A percentile compares a stretch with the other conserved stretches of the same genome.
These are phyloP conservation scores for Mastomys natalensis DNA, from an alignment of 2,113 vertebrate genomes.

Conservation along the genomic window DNA sequence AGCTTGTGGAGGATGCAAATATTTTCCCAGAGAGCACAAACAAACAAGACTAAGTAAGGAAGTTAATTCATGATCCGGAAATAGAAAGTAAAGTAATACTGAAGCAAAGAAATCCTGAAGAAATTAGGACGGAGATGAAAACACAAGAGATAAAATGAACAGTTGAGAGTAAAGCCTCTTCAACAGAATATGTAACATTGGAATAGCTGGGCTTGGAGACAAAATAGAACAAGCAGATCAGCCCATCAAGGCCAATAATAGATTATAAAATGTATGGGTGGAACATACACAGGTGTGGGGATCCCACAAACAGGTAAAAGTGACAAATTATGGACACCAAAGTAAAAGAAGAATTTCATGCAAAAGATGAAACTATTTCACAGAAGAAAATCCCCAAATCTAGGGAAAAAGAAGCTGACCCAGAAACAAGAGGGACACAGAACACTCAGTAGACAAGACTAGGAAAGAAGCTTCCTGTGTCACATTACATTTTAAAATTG, in stretches of 20 bases:
- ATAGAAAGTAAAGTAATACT: neutral
- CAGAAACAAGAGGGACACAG: neutral
- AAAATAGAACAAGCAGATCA: neutral
- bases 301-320: no score
- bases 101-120: neutral
- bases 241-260: neutral
- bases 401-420: neutral
- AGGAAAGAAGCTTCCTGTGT: neutral
- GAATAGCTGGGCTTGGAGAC: no score
- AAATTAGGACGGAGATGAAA: neutral
- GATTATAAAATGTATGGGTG: neutral
- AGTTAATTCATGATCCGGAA: neutral
- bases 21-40: neutral
- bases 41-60: neutral
- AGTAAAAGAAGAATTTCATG: neutral
- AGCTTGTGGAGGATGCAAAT: neutral
- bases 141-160: no score
- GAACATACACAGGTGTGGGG: neutral
- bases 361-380: neutral
- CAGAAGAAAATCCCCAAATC: neutral
- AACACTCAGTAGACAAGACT: neutral
- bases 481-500: neutral
- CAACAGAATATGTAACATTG: neutral
- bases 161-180: neutral
- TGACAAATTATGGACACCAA: neutral